Evolutionary conservation across 1,140 invertebrate genomes (phyloP).

Genomic region (Caerostris extrusa): DNA sequence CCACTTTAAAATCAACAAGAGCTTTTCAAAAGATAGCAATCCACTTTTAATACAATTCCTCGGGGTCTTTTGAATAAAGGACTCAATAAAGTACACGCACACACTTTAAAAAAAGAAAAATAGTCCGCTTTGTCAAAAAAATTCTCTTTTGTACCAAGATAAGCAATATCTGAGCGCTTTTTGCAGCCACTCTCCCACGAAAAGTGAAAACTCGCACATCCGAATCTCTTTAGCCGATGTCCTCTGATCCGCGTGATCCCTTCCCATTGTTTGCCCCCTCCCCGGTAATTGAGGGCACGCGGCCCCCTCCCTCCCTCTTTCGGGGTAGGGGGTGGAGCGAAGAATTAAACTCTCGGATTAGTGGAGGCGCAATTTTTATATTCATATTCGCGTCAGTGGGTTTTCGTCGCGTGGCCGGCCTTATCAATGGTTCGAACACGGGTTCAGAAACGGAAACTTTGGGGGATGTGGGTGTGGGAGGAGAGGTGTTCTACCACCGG

Average conservation of each 20-base stretch:
- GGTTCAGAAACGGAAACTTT: conserved; percentile 10
- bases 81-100: no score
- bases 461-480: not conserved
- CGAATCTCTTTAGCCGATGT: conserved; percentile 31
- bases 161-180: no score
- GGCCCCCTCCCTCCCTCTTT: not conserved
- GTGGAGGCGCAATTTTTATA: not conserved
- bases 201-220: conserved; percentile 24
- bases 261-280: not conserved
- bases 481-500: no score
- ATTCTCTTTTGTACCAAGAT: no score
- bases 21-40: no score
- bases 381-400: conserved; percentile 27
- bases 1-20: no score
- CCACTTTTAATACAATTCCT: no score
- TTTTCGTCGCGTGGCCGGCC: conserved; percentile 15
- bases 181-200: not conserved
- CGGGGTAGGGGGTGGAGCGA: not conserved
- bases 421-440: not conserved
- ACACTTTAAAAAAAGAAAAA: no score
- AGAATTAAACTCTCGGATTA: conserved; percentile 47
- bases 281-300: not conserved
- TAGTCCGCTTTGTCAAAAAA: no score
- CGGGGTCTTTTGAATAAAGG: no score
- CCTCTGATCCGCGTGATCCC: conserved; percentile 31